Percentiles rank a stretch among this genome's conserved stretches.
Evolutionary conservation across 2,113 vertebrate species (phyloP).

Genomic region (Rhegmatorhina hoffmannsi): DNA sequence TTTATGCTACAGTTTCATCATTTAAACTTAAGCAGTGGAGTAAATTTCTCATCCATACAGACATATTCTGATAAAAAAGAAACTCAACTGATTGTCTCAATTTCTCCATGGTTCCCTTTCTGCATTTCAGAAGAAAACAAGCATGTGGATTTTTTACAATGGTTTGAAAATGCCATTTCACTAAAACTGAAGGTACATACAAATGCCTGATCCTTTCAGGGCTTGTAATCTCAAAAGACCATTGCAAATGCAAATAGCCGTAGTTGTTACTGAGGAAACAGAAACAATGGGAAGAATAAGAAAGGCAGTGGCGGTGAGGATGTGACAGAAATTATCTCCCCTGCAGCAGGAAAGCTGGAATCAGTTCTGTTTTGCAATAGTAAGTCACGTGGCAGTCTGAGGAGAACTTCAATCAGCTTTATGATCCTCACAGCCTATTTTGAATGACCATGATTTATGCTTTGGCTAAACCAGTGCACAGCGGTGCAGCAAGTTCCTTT

Average conservation of each 20-base stretch:
- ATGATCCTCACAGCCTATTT: background rate
- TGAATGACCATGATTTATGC: background rate
- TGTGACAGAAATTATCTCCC: background rate
- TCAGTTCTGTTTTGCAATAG: background rate
- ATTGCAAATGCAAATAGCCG: background rate
- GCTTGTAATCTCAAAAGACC: background rate
- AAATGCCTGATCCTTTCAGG: slow-evolving; percentile 3
- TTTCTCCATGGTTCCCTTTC: background rate
- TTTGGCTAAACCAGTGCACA: background rate
- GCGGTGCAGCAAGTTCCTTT: background rate
- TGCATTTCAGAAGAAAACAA: background rate
- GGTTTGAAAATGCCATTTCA: background rate
- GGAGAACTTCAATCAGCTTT: background rate
- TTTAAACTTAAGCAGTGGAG: background rate
- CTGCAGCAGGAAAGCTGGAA: background rate
- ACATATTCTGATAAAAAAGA: background rate
- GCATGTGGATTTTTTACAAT: background rate
- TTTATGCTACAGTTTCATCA: background rate
- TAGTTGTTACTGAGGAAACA: slow-evolving; percentile 4
- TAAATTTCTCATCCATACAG: background rate
- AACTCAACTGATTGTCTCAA: background rate
- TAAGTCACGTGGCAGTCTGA: background rate
- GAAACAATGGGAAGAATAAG: background rate
- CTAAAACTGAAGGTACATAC: background rate
- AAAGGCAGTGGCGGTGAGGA: background rate